phyloP scores from a whole-genome alignment of 2,113 vertebrate genomes.

The Phalacrocorax aristotelis region DNA sequence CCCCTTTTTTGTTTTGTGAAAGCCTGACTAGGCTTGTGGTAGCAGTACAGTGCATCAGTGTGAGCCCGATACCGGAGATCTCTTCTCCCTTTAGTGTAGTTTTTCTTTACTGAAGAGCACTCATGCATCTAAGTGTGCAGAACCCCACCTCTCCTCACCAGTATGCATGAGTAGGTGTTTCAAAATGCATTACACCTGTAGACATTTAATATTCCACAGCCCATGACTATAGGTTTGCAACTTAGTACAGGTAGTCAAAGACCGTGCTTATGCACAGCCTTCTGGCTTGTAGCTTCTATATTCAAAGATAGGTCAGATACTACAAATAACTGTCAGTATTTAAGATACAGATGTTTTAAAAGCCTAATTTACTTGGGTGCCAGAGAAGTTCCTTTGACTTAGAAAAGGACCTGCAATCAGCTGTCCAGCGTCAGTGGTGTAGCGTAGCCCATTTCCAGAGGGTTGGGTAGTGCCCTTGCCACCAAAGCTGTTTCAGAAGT shows the following conservation, averaged over 20 bases:
- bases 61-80: background rate
- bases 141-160: background rate
- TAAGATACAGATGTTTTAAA: background rate
- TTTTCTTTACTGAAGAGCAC: background rate
- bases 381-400: background rate
- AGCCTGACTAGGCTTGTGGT: background rate
- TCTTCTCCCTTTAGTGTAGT: background rate
- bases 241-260: background rate
- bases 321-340: background rate
- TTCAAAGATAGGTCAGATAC: background rate
- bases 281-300: background rate
- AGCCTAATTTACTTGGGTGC: background rate
- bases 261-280: background rate
- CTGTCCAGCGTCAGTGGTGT: background rate
- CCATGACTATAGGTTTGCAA: background rate
- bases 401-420: rapidly evolving
- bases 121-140: background rate
- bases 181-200: background rate
- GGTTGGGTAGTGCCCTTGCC: rapidly evolving
- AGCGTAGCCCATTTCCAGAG: background rate
- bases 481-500: background rate
- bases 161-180: background rate
- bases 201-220: background rate
- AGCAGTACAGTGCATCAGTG: background rate
- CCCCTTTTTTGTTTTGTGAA: background rate